Evolutionary conservation across 2,888 invertebrate genomes (phyloP), one percentile per base, ranked within the genome.

Genomic region (Calliphora vomitoria): DNA sequence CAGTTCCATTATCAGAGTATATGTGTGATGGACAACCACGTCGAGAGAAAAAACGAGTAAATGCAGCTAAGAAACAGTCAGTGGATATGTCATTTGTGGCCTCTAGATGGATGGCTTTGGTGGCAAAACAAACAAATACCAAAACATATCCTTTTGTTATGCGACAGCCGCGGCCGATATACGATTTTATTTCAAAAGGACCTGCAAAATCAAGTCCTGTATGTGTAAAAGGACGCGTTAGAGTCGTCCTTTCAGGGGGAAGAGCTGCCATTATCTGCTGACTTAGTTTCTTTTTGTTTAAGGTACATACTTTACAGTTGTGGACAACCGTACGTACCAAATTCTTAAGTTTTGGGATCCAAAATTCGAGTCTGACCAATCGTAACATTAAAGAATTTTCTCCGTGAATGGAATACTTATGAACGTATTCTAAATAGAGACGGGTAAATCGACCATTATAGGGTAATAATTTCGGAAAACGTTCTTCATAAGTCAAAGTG

Each of bases 1-100:
- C 71, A 4, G 71, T 72, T 1, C 71, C 71, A 25, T 72, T 72
- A 20, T 55, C 71, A 2, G 38, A 55, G 38, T 55, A 55, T 3
- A 55, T 18, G 5, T 15, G 13, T 1, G 11, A 13, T 0, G 71
- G 20, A 35, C 47, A 25, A 1, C 55, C 71, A 0, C 55, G 35
- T 10, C 38, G 71, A 2, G 38, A 72, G 8, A 55, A 53, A 1
- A 72, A 72, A 38, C 18, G 71, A 8, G 71, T 8, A 6, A 55
- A 71, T 2, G 71, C 71, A 1, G 71, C 55, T 3, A 71, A 3
- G n/a, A 71, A 55, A 13, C 38, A 38, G 2, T 18, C 10, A 1
- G 71, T 71, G 0, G 53, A 72, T 5, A 62, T 47, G 8, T 75
- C 35, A 18, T 25, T 35, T 8, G 44, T 44, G 3, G 13, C 31